Conservation (phyloP, 2,113 vertebrate genomes). For the Willisornis vidua region DNA sequence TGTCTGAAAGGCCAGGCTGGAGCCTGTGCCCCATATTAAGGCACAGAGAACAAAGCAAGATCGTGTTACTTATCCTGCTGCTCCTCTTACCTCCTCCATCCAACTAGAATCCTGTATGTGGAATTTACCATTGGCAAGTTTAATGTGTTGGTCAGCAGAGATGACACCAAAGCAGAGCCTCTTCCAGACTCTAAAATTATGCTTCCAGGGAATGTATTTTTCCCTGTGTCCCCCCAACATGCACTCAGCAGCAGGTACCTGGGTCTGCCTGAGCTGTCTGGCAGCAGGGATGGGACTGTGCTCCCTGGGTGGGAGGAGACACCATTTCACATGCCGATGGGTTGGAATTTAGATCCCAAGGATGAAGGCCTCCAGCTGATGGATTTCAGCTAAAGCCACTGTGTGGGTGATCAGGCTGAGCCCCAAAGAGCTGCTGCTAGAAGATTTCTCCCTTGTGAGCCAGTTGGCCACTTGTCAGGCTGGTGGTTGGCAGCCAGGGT, state of each 20-base stretch:
- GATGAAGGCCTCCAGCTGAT: background rate
- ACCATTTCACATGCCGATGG: background rate
- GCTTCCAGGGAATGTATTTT: background rate
- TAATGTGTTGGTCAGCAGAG: background rate
- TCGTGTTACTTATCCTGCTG: background rate
- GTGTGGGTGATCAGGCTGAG: background rate
- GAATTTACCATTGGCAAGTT: background rate
- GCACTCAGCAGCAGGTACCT: background rate
- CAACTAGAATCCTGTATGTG: background rate
- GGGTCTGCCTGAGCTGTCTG: background rate
- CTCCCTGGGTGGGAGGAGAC: conserved; percentile 17
- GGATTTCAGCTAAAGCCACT: background rate
- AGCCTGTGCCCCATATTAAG: background rate
- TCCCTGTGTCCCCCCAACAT: fast-evolving
- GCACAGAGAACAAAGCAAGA: background rate
- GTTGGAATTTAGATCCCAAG: background rate
- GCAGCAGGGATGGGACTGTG: background rate
- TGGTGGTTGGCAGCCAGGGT: background rate
- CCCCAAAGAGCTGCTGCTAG: background rate
- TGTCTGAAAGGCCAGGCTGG: background rate
- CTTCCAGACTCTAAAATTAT: background rate
- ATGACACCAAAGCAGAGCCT: background rate
- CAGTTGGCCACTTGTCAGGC: conserved; percentile 23
- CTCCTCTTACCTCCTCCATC: background rate
- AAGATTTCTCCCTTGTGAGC: background rate